Percentiles rank a stretch among this genome's conserved stretches.
Evolutionary conservation across 2,113 vertebrate species (phyloP).

Genomic region (Mesocricetus auratus): DNA sequence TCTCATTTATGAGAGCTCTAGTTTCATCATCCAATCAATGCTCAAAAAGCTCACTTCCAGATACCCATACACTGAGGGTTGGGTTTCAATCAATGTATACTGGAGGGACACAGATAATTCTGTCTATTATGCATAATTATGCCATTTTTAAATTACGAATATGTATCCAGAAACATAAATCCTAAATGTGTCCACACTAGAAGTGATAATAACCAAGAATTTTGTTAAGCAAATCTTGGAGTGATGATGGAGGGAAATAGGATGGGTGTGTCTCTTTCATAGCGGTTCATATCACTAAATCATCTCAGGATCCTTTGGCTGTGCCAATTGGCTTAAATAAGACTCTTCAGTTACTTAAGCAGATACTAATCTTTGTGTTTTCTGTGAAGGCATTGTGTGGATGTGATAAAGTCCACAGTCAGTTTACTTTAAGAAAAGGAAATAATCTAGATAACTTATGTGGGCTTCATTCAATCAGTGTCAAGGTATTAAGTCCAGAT

Average conservation of each 20-base stretch:
- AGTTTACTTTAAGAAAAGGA: neutral
- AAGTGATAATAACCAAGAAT: neutral
- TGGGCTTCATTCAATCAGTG: neutral
- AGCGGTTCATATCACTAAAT: neutral
- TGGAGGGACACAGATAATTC: neutral
- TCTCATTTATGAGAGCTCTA: neutral
- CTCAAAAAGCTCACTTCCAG: neutral
- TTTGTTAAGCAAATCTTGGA: neutral
- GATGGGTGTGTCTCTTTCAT: neutral
- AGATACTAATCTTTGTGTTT: neutral
- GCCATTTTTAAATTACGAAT: neutral
- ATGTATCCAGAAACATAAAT: constrained; percentile 26
- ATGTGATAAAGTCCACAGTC: neutral
- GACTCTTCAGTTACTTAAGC: neutral
- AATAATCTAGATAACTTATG: neutral
- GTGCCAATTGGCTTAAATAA: neutral
- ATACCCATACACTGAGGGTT: neutral
- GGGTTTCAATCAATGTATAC: neutral
- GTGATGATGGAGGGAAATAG: neutral
- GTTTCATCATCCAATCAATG: neutral
- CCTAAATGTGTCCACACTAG: neutral
- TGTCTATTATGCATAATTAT: neutral
- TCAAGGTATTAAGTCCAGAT: neutral
- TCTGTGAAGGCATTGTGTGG: neutral
- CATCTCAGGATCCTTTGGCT: neutral